Evolutionary conservation across 2,113 vertebrate species (phyloP).

Genomic region (Triplophysa dalaica): DNA sequence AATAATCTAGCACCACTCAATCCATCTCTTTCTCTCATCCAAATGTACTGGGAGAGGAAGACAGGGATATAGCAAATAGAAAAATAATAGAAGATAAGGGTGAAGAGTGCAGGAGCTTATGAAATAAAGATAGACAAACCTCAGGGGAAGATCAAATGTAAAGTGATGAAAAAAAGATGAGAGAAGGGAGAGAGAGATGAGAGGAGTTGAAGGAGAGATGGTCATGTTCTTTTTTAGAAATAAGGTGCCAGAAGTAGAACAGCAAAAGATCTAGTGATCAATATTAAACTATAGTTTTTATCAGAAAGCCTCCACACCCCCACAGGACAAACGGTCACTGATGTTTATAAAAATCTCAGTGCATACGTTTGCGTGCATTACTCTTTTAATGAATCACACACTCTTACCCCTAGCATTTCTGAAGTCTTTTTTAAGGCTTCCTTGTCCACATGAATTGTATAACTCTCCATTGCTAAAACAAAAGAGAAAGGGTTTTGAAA

Average conservation of each 20-base stretch:
- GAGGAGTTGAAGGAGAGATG: constrained; percentile 38
- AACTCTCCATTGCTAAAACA: constrained; percentile 84
- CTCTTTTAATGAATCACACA: constrained; percentile 3
- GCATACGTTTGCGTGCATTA: not conserved
- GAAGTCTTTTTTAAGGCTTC: constrained; percentile 83
- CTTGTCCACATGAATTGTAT: constrained; percentile 80
- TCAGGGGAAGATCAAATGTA: not conserved
- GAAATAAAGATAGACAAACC: not conserved
- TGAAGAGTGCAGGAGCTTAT: not conserved
- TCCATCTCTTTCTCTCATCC: not conserved
- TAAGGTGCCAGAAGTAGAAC: not conserved
- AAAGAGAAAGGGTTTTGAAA: constrained; percentile 3
- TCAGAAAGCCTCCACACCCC: not conserved
- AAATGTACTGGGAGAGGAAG: not conserved
- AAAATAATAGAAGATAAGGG: not conserved
- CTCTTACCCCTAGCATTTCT: constrained; percentile 81
- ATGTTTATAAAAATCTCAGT: not conserved
- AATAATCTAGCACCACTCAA: not conserved
- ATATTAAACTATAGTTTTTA: constrained; percentile 17
- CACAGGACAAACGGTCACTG: not conserved
- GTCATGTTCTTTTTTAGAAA: not conserved
- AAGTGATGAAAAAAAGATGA: constrained; percentile 14
- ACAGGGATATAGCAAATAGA: not conserved
- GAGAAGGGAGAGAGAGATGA: constrained; percentile 1
- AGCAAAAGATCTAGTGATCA: not conserved